phyloP scores from a whole-genome alignment of 92 coral and sea anemone species.

The Muricea muricata region DNA sequence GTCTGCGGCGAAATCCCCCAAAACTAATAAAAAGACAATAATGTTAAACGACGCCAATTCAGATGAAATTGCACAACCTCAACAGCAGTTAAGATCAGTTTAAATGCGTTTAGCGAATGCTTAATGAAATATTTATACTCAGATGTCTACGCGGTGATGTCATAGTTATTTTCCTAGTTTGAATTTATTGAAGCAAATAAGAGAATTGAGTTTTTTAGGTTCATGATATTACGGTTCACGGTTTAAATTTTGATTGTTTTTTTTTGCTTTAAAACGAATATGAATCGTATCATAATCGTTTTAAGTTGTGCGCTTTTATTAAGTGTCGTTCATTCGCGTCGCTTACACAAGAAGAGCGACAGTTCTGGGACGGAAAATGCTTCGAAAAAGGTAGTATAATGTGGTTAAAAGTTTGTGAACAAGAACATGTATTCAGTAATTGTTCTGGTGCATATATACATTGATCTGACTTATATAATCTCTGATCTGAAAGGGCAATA shows the following conservation, averaged over 20 bases:
- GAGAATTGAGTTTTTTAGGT: conserved; percentile 2
- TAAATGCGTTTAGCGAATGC: background rate
- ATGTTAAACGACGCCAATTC: background rate
- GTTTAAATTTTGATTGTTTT: background rate
- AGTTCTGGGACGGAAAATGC: conserved; percentile 21
- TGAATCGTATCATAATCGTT: conserved; percentile 22
- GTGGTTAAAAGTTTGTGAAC: background rate
- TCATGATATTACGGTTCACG: background rate
- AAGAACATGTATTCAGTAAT: background rate
- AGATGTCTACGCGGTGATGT: conserved; percentile 6
- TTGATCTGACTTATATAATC: background rate
- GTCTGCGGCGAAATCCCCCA: background rate
- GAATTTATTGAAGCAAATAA: background rate
- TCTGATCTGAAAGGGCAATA: background rate
- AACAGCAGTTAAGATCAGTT: background rate
- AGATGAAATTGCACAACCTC: background rate
- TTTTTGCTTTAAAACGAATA: background rate
- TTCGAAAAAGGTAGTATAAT: conserved; percentile 18
- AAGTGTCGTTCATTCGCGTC: background rate
- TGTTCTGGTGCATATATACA: background rate
- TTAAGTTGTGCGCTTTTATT: background rate
- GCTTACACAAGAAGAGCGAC: background rate
- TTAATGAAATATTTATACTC: conserved; percentile 22
- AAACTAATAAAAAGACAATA: background rate
- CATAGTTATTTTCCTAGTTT: background rate